These are phyloP conservation scores for Chironomus striatipennis DNA, from an alignment of 1,140 invertebrate genomes.

Conservation along the genomic window DNA sequence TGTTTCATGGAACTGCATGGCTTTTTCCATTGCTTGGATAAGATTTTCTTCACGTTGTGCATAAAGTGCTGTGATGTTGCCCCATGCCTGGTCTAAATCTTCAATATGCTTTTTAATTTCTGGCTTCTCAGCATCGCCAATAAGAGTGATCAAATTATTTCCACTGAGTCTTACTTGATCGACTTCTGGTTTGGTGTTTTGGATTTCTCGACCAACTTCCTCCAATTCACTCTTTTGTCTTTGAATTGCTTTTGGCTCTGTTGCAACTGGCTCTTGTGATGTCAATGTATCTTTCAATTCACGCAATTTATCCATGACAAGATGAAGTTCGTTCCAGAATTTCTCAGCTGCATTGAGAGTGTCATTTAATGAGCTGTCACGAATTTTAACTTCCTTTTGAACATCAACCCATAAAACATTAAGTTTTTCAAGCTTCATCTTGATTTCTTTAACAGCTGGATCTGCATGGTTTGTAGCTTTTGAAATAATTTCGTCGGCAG, in stretches of 20 bases:
- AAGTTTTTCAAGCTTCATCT: slow-evolving; percentile 84
- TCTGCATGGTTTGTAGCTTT: slow-evolving; percentile 84
- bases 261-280: slow-evolving; percentile 84
- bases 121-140: slow-evolving; percentile 92
- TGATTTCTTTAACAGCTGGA: slow-evolving; percentile 88
- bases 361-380: slow-evolving; percentile 76
- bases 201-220: slow-evolving; percentile 88
- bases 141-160: slow-evolving; percentile 82
- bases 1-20: slow-evolving; percentile 97
- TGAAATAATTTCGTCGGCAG: slow-evolving; percentile 88
- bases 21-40: slow-evolving; percentile 95
- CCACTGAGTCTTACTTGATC: slow-evolving; percentile 85
- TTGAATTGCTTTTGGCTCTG: slow-evolving; percentile 83
- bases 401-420: slow-evolving; percentile 92
- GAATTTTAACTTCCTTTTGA: slow-evolving; percentile 70
- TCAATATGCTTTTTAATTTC: slow-evolving; percentile 97
- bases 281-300: slow-evolving; percentile 82
- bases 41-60: slow-evolving; percentile 88
- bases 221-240: slow-evolving; percentile 88
- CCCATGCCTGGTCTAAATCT: slow-evolving; percentile 87
- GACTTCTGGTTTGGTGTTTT: slow-evolving; percentile 87
- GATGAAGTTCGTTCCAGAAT: slow-evolving; percentile 92
- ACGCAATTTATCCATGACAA: slow-evolving; percentile 77
- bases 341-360: slow-evolving; percentile 80
- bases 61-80: slow-evolving; percentile 87